Evolutionary conservation across 2,888 invertebrate genomes (phyloP).

Genomic region (Schizaphis graminum): DNA sequence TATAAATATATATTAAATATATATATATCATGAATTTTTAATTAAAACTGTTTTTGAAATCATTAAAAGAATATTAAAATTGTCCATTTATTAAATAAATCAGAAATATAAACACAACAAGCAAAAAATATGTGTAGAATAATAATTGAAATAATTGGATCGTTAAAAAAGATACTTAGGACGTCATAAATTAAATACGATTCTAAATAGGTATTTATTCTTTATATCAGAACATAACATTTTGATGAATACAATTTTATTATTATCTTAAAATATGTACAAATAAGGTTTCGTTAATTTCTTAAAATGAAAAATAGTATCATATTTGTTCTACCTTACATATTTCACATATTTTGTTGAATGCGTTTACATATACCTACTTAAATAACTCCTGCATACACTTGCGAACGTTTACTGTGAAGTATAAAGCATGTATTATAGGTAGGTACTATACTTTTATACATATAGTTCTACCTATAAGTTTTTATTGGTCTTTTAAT

Average conservation of each 20-base stretch:
- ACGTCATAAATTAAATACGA: neutral
- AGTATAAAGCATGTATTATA: neutral
- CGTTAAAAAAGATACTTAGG: neutral
- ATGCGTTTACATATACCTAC: neutral
- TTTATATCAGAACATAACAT: neutral
- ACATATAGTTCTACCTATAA: neutral
- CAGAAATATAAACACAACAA: neutral
- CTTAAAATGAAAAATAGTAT: neutral
- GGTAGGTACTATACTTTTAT: neutral
- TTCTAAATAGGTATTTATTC: neutral
- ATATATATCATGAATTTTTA: neutral
- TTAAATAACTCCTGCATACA: neutral
- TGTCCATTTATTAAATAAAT: neutral
- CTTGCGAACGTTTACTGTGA: neutral
- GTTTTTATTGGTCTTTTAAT: constrained; percentile 1
- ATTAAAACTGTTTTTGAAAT: neutral
- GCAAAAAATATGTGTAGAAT: neutral
- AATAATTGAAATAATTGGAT: neutral
- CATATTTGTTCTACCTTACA: neutral
- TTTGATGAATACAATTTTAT: neutral
- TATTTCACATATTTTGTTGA: neutral
- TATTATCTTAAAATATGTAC: neutral
- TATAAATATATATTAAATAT: too few relatives aligned
- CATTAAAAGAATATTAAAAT: neutral
- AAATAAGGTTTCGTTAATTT: neutral